Base-by-base conservation (phyloP, 1,140 invertebrate genomes). In the Forficula auricularia region DNA sequence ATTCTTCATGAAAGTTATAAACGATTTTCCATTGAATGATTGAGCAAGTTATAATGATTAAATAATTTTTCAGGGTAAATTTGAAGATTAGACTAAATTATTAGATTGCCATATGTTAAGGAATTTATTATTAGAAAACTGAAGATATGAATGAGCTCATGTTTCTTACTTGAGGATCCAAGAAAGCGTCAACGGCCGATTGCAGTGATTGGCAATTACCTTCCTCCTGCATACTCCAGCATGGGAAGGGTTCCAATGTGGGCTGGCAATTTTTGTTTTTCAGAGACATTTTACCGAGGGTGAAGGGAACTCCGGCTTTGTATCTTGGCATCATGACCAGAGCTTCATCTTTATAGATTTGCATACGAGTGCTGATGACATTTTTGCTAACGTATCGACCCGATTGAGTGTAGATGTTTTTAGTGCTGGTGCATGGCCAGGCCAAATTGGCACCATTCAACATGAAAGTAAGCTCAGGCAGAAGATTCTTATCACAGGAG, bases 221-320 rank as follows among this genome's bases (percentile, higher is more conserved):
- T 50, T 72, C 68, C 50, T 75, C 68, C 46, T 75, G 72, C 38
- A 64, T 51, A 3, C 62, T 58, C 72, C 72, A 75, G 44, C 67
- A 67, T 2, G 73, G 73, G 43, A 64, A 75, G 0, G 73, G 64
- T 3, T 53, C 47, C 2, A 72, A 53, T 0, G 48, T 54, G 0
- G 67, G 58, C 30, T 63, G 52, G 33, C 64, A 67, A 12, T 53
- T 56, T 30, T 58, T 61, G 0, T 54, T 49, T 35, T 57, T 60
- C 2, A 69, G 45, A 3, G 50, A 58, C 3, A 71, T 54, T 48
- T 57, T 67, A 0, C 64, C 70, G 30, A 73, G 50, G 0, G 71
- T 72, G 0, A 62, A 61, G 2, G 72, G 68, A 0, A 71, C 64
- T 6, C 71, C 71, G 2, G 59, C 49, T 42, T 64, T 63, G 39